Percentiles rank a stretch among this genome's conserved stretches.
Evolutionary conservation across 2,888 invertebrate species (phyloP).

Genomic region (Blastobasis adustella): DNA sequence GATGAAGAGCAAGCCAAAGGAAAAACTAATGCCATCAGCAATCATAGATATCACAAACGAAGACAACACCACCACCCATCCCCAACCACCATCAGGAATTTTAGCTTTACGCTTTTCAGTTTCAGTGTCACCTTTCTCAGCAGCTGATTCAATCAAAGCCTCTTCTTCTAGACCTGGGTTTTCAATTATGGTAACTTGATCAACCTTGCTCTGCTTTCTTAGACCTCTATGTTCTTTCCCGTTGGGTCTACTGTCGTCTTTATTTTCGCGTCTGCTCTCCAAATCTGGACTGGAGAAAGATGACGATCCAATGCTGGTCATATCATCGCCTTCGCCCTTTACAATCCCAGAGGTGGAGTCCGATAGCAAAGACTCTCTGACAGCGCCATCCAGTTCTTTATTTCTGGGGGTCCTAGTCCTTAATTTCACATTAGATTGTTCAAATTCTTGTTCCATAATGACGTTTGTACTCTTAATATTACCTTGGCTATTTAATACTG

Average conservation of each 20-base stretch:
- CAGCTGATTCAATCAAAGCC: conserved; percentile 21
- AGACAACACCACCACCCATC: conserved; percentile 91
- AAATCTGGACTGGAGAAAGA: conserved; percentile 60
- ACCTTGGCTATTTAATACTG: conserved; percentile 58
- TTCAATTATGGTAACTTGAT: conserved; percentile 29
- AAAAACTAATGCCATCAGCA: conserved; percentile 94
- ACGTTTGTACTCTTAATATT: conserved; percentile 16
- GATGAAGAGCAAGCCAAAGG: conserved; percentile 91
- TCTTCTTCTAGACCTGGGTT: conserved; percentile 26
- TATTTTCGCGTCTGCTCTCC: conserved; percentile 40
- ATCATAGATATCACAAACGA: conserved; percentile 91
- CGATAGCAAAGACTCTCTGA: conserved; percentile 55
- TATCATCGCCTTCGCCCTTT: conserved; percentile 53
- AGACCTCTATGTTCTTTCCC: conserved; percentile 18
- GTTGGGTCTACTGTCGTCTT: conserved; percentile 18
- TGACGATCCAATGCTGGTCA: conserved; percentile 39
- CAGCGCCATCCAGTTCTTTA: conserved; percentile 34
- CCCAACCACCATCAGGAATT: conserved; percentile 90
- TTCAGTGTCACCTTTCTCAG: conserved; percentile 15
- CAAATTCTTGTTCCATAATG: conserved; percentile 48
- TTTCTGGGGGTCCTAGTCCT: conserved; percentile 46
- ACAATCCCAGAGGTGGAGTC: conserved; percentile 69
- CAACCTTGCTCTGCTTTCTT: conserved; percentile 11
- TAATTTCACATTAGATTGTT: conserved; percentile 33
- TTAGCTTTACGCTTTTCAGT: conserved; percentile 27